These are phyloP conservation scores for Quadroppia sp. DNA, from an alignment of 2,888 invertebrate species.

Conservation along the genomic window DNA sequence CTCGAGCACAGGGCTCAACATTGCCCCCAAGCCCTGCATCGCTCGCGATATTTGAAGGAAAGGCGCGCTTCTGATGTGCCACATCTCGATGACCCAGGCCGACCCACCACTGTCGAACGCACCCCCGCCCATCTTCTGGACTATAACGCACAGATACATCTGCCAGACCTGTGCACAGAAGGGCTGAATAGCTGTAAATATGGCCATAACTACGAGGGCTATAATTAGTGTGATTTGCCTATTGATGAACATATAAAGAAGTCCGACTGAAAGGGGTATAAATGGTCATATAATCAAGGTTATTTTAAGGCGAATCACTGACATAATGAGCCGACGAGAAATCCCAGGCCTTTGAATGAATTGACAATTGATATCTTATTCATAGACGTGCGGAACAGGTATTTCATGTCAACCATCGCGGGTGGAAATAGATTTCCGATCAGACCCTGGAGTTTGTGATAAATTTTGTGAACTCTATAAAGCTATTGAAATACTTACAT, in stretches of 20 bases:
- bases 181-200: not conserved
- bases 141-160: not conserved
- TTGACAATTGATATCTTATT: too few species aligned
- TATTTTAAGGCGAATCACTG: too few species aligned
- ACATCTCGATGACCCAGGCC: slow-evolving; percentile 39
- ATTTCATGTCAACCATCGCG: too few species aligned
- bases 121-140: slow-evolving; percentile 9
- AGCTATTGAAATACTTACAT: too few species aligned
- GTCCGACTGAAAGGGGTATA: too few species aligned
- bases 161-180: not conserved
- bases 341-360: too few species aligned
- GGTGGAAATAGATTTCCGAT: too few species aligned
- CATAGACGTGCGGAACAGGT: too few species aligned
- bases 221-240: slow-evolving; percentile 20
- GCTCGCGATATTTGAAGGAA: slow-evolving; percentile 38
- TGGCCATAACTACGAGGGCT: not conserved
- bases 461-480: too few species aligned
- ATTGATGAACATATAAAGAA: not conserved
- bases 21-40: slow-evolving; percentile 36
- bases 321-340: too few species aligned
- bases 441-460: too few species aligned
- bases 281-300: too few species aligned
- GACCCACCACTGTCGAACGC: not conserved
- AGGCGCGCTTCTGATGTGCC: slow-evolving; percentile 28
- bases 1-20: slow-evolving; percentile 33